Evolutionary conservation across 2,797 vertebrate genomes (phyloP), one percentile per base, ranked within the genome.

Genomic region (Microctenopoma stevenorrisi): DNA sequence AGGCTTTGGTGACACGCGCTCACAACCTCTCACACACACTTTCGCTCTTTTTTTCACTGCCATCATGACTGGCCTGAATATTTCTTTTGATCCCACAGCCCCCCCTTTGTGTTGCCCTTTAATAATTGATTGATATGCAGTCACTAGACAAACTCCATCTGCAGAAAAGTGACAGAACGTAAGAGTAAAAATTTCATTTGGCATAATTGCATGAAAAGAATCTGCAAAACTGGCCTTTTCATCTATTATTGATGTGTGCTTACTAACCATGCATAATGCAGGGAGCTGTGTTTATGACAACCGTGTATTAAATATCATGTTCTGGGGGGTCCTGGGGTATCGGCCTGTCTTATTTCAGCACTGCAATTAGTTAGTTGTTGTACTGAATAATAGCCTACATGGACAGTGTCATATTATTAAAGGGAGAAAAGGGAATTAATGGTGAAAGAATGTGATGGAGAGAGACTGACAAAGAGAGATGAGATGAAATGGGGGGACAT

Each of bases 221-320:
- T 74, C 68, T 25, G 75, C 80, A 86, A 90, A 91, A 90, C 86
- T 84, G 81, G 70, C 81, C 82, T 78, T 86, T 89, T 80, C 77
- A 92, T 94, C 74, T 82, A 92, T 92, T 89, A 93, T 93, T 88
- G 73, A 93, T 91, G 60, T 65, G 68, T 84, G 78, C 89, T 93
- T 92, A 92, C 84, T 54, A 84, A 78, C 64, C 78, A 92, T 92
- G 79, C 83, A 91, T 93, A 84, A 93, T 93, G 83, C 83, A 91
- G 42, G 48, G 40, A 43, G 25, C 37, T 15, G 38, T 88, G 77
- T 86, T 87, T 89, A 84, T 89, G 82, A 88, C 83, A 80, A 79
- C 73, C 84, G 83, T 91, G 87, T 90, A 91, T 94, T 90, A 92
- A 92, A 89, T 89, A 91, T 91, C 77, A 85, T 87, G 74, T 79